A percentile compares a stretch with the other conserved stretches of the same genome.
Evolutionary conservation across 2,888 invertebrate species (phyloP).

Genomic region (Tenthredo livida): DNA sequence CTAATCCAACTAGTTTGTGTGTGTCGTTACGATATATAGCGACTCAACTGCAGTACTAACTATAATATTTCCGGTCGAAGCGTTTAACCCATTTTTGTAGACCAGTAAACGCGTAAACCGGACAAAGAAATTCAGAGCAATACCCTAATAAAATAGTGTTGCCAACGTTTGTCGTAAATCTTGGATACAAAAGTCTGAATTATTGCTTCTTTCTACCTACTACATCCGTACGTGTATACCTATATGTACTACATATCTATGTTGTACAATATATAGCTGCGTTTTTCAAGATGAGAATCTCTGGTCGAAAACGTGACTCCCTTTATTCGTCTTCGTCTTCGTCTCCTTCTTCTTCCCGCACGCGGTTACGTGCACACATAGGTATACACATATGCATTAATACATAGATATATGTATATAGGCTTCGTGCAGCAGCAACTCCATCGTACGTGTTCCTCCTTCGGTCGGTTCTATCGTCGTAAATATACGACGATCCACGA

Average conservation of each 20-base stretch:
- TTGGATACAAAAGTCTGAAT: background rate
- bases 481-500: slow-evolving; percentile 33
- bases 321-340: slow-evolving; percentile 11
- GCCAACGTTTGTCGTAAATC: background rate
- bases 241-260: too few species aligned
- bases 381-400: background rate
- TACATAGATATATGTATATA: background rate
- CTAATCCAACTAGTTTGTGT: background rate
- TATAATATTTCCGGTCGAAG: slow-evolving; percentile 33
- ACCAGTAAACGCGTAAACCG: background rate
- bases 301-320: slow-evolving; percentile 50
- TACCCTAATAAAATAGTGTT: background rate
- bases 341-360: background rate
- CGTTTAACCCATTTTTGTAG: slow-evolving; percentile 40
- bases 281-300: slow-evolving; percentile 48
- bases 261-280: background rate
- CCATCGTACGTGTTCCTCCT: slow-evolving; percentile 37
- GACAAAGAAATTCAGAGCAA: slow-evolving; percentile 41
- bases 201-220: background rate
- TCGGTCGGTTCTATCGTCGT: slow-evolving; percentile 34
- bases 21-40: background rate
- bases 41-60: background rate
- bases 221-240: background rate
- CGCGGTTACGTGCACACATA: background rate
- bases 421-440: slow-evolving; percentile 17